Percentiles rank a stretch among this genome's conserved stretches.
These are phyloP conservation scores for Crossocerus cetratus DNA, from an alignment of 2,888 invertebrate species.

Conservation along the genomic window DNA sequence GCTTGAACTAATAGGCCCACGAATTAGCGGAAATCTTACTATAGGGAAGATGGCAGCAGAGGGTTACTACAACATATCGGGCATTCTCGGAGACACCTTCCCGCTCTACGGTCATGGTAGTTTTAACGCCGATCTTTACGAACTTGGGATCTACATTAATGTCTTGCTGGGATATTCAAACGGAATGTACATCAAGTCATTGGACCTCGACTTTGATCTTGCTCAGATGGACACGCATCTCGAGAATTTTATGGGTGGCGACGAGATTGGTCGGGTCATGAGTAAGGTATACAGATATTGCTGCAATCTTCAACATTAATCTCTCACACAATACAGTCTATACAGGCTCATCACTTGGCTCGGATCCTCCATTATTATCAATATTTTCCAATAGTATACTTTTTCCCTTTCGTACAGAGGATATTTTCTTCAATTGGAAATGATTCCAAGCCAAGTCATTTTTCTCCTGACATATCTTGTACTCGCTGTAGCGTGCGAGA, in stretches of 20 bases:
- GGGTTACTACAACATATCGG: constrained; percentile 70
- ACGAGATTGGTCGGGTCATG: constrained; percentile 62
- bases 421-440: no score
- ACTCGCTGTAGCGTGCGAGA: no score
- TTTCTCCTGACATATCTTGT: no score
- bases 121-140: constrained; percentile 60
- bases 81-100: constrained; percentile 65
- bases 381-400: no score
- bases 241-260: constrained; percentile 68
- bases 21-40: constrained; percentile 67
- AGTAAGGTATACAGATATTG: constrained; percentile 58
- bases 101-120: constrained; percentile 62
- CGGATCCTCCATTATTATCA: no score
- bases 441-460: no score
- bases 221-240: constrained; percentile 54
- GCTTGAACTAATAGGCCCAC: constrained; percentile 68
- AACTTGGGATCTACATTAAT: constrained; percentile 64
- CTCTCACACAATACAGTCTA: no score
- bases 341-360: no score
- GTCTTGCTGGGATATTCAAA: constrained; percentile 67
- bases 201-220: constrained; percentile 69
- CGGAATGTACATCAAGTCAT: constrained; percentile 70
- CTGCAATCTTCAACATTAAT: no score
- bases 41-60: constrained; percentile 62
- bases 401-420: no score